Evolutionary conservation across 2,888 invertebrate genomes (phyloP), one percentile per base, ranked within the genome.

Genomic region (Lottia gigantea): DNA sequence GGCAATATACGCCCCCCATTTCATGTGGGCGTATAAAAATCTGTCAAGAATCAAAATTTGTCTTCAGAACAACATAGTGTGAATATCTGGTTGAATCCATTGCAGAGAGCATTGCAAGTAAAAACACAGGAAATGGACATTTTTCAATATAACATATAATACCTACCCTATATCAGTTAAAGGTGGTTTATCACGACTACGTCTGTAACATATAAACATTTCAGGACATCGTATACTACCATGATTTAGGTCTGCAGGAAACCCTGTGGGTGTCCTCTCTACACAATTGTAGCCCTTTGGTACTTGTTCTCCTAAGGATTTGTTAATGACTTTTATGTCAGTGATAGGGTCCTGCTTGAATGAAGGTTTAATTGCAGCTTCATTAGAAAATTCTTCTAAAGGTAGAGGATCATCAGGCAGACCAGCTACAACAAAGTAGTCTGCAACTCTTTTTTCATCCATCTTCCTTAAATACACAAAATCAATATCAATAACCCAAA

Each of bases 341-440:
- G 97, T 98, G 79, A 99, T 98, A 1, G 98, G 98, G 78, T 97
- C 94, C 64, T 85, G 85, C 71, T 87, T 83, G 69, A 83, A 93
- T 92, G 87, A 93, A 92, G 86, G 93, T 93, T 82, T 95, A 64
- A 96, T 91, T 85, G 94, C 94, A 2, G 91, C 90, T 80, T 92
- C 92, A 76, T 94, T 93, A 74, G 93, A 93, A 87, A 95, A 94
- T 74, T 94, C 94, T 62, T 92, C 92, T 86, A 94, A 94, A 16
- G 86, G 86, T 63, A 94, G 92, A 45, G 94, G 93, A 85, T 93
- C 92, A 75, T 94, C 94, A 19, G 96, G 95, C 88, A 98, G 91
- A 45, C 98, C 98, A 86, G 98, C 97, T 75, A 98, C 95, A 79
- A 99, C 97, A 91, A 99, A 99, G 90, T 98, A 98, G 91, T 99